These are phyloP conservation scores for Sympetrum striolatum DNA, from an alignment of 2,888 invertebrate genomes.

Conservation along the genomic window DNA sequence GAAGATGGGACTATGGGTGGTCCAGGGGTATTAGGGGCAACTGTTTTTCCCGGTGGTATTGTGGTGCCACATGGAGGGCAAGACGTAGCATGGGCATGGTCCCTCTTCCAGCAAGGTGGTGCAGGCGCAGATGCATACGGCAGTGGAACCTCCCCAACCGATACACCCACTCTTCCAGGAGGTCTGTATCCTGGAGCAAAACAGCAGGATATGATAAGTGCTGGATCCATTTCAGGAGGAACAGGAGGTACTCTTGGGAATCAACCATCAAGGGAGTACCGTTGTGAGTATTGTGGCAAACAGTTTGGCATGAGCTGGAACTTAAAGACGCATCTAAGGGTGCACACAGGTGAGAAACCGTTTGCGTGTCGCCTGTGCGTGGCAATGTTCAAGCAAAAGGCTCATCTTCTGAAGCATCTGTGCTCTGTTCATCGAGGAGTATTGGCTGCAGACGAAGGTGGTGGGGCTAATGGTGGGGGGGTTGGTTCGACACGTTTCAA, in stretches of 20 bases:
- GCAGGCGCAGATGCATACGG: slow-evolving; percentile 15
- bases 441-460: slow-evolving; percentile 81
- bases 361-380: slow-evolving; percentile 88
- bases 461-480: slow-evolving; percentile 68
- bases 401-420: slow-evolving; percentile 84
- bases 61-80: slow-evolving; percentile 32
- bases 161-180: not conserved
- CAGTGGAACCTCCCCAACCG: not conserved
- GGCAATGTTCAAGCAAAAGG: slow-evolving; percentile 92
- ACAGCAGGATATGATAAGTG: slow-evolving; percentile 16
- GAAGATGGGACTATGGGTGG: slow-evolving; percentile 68
- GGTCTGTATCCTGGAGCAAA: slow-evolving; percentile 8
- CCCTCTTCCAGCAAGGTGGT: slow-evolving; percentile 66
- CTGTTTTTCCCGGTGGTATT: slow-evolving; percentile 14
- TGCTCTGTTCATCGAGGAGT: slow-evolving; percentile 90
- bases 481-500: slow-evolving; percentile 66
- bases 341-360: slow-evolving; percentile 88
- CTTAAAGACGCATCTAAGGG: slow-evolving; percentile 85
- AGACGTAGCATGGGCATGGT: slow-evolving; percentile 60
- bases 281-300: slow-evolving; percentile 88
- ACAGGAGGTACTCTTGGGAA: not conserved
- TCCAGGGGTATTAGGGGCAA: slow-evolving; percentile 56
- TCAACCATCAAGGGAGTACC: slow-evolving; percentile 78
- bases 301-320: slow-evolving; percentile 95
- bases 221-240: not conserved